phyloP scores from a whole-genome alignment of 2,113 vertebrate genomes.

The Sylvietta virens region DNA sequence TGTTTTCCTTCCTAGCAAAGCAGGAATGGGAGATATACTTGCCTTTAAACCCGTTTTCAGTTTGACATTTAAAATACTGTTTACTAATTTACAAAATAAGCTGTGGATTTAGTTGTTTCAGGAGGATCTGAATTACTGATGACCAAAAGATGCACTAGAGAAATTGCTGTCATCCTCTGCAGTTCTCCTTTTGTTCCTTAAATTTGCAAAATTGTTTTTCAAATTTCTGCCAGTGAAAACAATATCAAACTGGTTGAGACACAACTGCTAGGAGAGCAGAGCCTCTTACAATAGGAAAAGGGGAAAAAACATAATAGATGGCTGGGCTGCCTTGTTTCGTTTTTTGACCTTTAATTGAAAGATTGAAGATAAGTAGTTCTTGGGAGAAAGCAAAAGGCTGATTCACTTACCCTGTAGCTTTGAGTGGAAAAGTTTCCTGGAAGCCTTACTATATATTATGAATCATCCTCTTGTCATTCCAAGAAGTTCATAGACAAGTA shows the following conservation, averaged over 20 bases:
- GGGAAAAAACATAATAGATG: conserved; percentile 36
- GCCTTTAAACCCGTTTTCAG: background rate
- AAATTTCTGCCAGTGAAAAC: conserved; percentile 36
- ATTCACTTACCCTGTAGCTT: conserved; percentile 72
- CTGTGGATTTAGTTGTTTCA: background rate
- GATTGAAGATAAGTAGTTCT: conserved; percentile 77
- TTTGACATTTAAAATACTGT: background rate
- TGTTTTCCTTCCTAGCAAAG: background rate
- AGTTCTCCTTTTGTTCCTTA: background rate
- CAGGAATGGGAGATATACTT: background rate
- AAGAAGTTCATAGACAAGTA: conserved; percentile 70
- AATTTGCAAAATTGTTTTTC: conserved; percentile 37
- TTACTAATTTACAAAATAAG: background rate
- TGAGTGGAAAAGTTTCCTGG: conserved; percentile 70
- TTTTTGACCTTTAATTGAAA: conserved; percentile 83
- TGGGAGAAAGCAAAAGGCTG: conserved; percentile 72
- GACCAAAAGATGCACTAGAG: background rate
- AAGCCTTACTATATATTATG: conserved; percentile 68
- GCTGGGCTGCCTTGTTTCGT: conserved; percentile 55
- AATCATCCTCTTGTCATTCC: conserved; percentile 72
- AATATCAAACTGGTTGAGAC: conserved; percentile 5
- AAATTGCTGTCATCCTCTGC: background rate
- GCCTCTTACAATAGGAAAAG: conserved; percentile 6
- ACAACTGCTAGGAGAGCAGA: conserved; percentile 24
- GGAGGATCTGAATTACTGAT: background rate